Evolutionary conservation across 2,113 vertebrate species (phyloP).

Genomic region (Gymnobelideus leadbeateri): DNA sequence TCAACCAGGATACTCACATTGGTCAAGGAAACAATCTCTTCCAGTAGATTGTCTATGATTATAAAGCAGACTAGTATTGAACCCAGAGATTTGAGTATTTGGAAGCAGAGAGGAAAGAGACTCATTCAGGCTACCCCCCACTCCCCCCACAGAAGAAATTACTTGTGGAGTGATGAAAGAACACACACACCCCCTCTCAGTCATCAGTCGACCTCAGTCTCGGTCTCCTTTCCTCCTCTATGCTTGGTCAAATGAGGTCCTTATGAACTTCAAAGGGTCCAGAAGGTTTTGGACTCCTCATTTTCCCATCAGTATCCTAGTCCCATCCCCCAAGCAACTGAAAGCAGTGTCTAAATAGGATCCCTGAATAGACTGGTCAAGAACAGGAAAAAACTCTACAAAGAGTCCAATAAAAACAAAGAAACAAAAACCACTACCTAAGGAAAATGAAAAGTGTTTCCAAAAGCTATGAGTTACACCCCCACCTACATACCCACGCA

Average conservation of each 20-base stretch:
- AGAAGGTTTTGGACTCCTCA: not conserved
- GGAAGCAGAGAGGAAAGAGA: not conserved
- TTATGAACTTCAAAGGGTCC: not conserved
- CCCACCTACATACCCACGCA: no score
- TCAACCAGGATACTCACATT: not conserved
- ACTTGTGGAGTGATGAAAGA: not conserved
- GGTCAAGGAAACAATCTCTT: not conserved
- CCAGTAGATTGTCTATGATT: not conserved
- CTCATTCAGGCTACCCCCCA: not conserved
- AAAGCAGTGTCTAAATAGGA: no score
- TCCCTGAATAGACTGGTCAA: no score
- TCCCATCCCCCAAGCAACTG: not conserved
- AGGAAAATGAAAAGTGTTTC: no score
- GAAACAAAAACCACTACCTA: no score
- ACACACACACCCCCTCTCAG: not conserved
- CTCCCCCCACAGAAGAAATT: not conserved
- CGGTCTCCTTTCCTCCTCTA: not conserved
- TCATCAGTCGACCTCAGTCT: not conserved
- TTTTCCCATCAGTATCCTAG: not conserved
- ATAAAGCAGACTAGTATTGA: not conserved
- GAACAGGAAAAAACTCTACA: no score
- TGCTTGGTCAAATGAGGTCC: not conserved
- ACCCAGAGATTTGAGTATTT: not conserved
- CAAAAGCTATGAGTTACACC: no score
- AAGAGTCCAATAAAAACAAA: no score